Evolutionary conservation across 2,113 vertebrate genomes (phyloP).

Genomic region (Lagopus leucura): DNA sequence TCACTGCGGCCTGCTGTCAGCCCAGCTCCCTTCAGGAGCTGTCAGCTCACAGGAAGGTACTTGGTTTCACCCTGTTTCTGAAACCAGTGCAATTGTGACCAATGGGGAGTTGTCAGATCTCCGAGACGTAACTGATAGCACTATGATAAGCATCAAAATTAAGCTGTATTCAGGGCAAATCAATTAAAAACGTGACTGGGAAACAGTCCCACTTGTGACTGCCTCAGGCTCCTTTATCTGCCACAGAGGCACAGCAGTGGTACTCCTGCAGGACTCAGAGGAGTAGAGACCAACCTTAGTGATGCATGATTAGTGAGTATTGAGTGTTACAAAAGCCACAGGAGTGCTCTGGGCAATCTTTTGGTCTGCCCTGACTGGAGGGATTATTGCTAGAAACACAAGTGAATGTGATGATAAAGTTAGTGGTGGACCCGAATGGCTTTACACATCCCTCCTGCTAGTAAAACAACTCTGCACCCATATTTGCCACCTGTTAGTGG

Average conservation of each 20-base stretch:
- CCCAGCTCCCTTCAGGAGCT: not conserved
- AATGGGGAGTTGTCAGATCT: not conserved
- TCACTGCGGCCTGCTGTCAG: fast-evolving
- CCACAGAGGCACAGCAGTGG: fast-evolving
- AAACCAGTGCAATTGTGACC: not conserved
- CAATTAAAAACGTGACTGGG: not conserved
- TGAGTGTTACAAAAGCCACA: not conserved
- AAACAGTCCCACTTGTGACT: not conserved
- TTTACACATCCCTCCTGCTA: not conserved
- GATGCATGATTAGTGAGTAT: fast-evolving
- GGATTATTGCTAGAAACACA: not conserved
- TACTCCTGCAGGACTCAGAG: not conserved
- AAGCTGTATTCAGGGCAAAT: not conserved
- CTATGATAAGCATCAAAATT: not conserved
- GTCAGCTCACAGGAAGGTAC: not conserved
- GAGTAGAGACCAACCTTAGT: fast-evolving
- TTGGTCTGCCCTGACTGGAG: not conserved
- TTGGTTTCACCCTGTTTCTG: not conserved
- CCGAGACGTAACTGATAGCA: not conserved
- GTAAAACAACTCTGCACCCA: not conserved
- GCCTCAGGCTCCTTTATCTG: not conserved
- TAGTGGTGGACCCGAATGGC: fast-evolving
- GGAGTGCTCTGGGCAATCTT: not conserved
- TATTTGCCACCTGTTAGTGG: not conserved
- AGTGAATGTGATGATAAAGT: not conserved